Conservation (phyloP, 2,113 vertebrate species). For the Embiotoca jacksoni region DNA sequence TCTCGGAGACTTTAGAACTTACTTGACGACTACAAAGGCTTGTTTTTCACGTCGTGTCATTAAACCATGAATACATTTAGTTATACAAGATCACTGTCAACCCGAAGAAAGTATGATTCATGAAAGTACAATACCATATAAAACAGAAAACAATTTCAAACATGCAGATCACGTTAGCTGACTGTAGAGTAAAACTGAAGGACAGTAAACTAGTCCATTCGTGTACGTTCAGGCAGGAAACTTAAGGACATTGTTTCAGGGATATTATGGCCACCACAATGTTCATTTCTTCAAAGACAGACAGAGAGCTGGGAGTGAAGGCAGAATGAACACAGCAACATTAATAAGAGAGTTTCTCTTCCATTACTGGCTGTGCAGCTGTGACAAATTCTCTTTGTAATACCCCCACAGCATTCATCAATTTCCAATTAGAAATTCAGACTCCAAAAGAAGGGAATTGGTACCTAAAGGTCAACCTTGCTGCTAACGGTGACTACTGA, state of each 20-base stretch:
- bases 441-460: conserved; percentile 34
- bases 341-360: conserved; percentile 27
- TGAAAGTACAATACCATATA: conserved; percentile 5
- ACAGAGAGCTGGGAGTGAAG: background rate
- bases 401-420: conserved; percentile 55
- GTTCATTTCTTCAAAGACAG: conserved; percentile 5
- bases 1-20: conserved; percentile 25
- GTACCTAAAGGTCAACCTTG: conserved; percentile 44
- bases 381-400: conserved; percentile 54
- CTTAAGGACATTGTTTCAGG: background rate
- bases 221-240: background rate
- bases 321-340: background rate
- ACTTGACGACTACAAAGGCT: conserved; percentile 39
- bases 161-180: conserved; percentile 5
- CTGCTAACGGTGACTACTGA: conserved; percentile 15
- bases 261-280: conserved; percentile 1
- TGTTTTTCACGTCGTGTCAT: conserved; percentile 31
- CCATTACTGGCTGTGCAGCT: conserved; percentile 29
- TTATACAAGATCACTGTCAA: conserved; percentile 34
- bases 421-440: conserved; percentile 60
- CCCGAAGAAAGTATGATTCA: conserved; percentile 39
- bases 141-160: conserved; percentile 14
- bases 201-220: background rate
- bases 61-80: conserved; percentile 15
- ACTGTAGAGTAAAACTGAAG: background rate